Percentiles rank a stretch among this genome's conserved stretches.
Conservation (phyloP, 2,113 vertebrate genomes). For the Sorex araneus region DNA sequence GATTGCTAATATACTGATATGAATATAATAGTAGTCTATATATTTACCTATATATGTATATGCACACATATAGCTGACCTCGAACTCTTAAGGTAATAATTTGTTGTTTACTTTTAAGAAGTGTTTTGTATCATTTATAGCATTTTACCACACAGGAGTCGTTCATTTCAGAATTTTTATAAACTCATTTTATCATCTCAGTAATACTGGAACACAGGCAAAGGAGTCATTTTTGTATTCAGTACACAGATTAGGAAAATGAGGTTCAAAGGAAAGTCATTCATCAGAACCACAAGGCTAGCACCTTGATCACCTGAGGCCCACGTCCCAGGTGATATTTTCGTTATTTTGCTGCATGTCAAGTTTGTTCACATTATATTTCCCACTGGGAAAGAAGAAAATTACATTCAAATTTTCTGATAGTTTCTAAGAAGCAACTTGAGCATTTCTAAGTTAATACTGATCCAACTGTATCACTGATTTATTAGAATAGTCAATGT, state of each 20-base stretch:
- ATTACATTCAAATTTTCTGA: not conserved
- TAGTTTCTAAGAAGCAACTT: not conserved
- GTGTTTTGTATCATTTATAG: not conserved
- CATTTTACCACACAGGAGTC: not conserved
- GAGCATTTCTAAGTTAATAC: not conserved
- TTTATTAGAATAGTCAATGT: not conserved
- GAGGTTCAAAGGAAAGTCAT: not conserved
- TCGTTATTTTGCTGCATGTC: not conserved
- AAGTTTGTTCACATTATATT: not conserved
- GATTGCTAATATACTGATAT: not conserved
- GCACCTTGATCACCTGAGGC: too few species aligned
- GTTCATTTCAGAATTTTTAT: constrained; percentile 40
- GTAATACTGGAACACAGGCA: not conserved
- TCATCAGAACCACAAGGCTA: not conserved
- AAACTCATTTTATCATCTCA: constrained; percentile 29
- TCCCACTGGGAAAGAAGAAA: not conserved
- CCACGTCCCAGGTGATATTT: fast-evolving
- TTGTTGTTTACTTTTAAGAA: not conserved
- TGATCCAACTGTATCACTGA: not conserved
- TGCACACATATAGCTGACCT: not conserved
- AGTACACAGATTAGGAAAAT: constrained; percentile 5
- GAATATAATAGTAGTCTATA: not conserved
- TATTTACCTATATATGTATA: not conserved
- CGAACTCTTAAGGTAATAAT: not conserved
- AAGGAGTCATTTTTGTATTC: not conserved